Percentiles rank a stretch among this genome's conserved stretches.
Conservation (phyloP, 2,113 vertebrate genomes). For the Budorcas taxicolor region DNA sequence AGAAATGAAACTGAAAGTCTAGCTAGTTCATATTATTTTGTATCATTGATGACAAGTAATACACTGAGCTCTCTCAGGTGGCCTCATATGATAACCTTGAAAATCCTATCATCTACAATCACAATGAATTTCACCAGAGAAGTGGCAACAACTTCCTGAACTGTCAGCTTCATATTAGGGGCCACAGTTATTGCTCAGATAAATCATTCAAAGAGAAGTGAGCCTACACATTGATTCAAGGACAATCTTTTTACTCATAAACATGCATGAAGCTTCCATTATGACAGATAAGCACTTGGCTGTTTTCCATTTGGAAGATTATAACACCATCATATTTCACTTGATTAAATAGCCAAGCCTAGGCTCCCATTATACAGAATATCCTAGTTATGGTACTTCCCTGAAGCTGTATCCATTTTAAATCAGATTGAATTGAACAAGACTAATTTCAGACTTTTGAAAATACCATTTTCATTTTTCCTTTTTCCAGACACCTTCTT, state of each 20-base stretch:
- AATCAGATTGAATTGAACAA: conserved; percentile 62
- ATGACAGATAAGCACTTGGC: neutral
- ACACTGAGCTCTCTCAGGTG: conserved; percentile 32
- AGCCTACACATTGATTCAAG: conserved; percentile 1
- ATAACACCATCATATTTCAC: conserved; percentile 36
- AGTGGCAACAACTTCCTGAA: neutral
- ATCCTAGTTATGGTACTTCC: conserved; percentile 21
- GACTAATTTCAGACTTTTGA: conserved; percentile 63
- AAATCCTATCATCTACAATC: conserved; percentile 41
- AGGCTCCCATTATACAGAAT: conserved; percentile 38
- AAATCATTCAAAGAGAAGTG: neutral
- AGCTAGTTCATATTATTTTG: conserved; percentile 62
- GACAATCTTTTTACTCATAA: neutral
- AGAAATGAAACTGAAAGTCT: conserved; percentile 49
- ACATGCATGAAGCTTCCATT: conserved; percentile 24
- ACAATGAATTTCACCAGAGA: neutral
- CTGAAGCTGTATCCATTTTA: conserved; percentile 35
- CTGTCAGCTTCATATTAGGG: neutral
- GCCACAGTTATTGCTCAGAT: neutral
- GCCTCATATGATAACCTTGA: conserved; percentile 33
- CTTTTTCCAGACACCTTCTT: conserved; percentile 38
- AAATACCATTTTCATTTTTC: conserved; percentile 59
- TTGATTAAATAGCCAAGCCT: conserved; percentile 55
- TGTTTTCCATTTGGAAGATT: neutral
- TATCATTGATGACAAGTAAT: conserved; percentile 62